Percentiles rank a stretch among this genome's conserved stretches.
These are phyloP conservation scores for Pelmatolapia mariae DNA, from an alignment of 2,113 vertebrate species.

Conservation along the genomic window DNA sequence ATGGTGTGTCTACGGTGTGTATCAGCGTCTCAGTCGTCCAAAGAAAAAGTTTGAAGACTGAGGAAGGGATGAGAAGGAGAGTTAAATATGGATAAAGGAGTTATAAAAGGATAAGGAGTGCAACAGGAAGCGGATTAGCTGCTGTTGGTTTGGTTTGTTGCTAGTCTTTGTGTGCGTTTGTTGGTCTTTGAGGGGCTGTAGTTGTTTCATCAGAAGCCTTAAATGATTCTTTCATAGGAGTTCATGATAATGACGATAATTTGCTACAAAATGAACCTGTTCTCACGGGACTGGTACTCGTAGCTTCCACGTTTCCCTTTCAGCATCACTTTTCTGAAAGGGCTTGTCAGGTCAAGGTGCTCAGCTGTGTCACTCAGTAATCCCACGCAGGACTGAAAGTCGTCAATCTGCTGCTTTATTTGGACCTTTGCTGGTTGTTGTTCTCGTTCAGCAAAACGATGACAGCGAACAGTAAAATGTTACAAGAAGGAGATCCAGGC, in stretches of 20 bases:
- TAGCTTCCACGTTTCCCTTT: not conserved
- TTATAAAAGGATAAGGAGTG: conserved; percentile 34
- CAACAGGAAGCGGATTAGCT: conserved; percentile 34
- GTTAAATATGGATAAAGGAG: conserved; percentile 38
- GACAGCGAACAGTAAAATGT: not conserved
- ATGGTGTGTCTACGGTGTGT: not conserved
- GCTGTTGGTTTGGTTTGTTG: conserved; percentile 8
- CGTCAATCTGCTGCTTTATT: not conserved
- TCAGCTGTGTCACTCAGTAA: not conserved
- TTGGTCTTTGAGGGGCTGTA: not conserved
- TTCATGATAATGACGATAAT: not conserved
- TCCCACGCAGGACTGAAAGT: not conserved
- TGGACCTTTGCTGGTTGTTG: not conserved
- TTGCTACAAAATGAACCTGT: not conserved
- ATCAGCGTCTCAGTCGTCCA: not conserved
- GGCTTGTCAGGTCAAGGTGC: not conserved
- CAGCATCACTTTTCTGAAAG: not conserved
- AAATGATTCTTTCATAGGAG: not conserved
- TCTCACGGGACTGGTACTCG: not conserved
- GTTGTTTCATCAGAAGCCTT: not conserved
- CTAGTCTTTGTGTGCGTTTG: not conserved
- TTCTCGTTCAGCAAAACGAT: not conserved
- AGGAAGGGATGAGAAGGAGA: conserved; percentile 21
- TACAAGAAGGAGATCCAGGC: not conserved
- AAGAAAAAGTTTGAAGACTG: not conserved